Percentiles rank a stretch among this genome's conserved stretches.
These are phyloP conservation scores for Philopotamus ludificatus DNA, from an alignment of 1,140 invertebrate species.

Conservation along the genomic window DNA sequence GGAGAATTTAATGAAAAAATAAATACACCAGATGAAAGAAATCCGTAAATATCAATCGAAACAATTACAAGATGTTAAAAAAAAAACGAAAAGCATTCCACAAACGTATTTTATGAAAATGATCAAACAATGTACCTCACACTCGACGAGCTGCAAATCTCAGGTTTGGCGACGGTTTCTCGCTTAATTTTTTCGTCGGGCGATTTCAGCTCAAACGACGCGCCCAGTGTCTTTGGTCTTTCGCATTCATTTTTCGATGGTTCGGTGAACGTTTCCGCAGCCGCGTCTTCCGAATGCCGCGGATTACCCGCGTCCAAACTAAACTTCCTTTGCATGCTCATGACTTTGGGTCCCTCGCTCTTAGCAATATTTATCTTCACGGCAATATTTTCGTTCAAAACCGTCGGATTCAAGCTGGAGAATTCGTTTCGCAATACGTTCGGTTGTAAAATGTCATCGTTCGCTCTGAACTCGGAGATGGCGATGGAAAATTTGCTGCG, in stretches of 20 bases:
- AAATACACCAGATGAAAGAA: no score
- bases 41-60: no score
- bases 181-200: no score
- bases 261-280: no score
- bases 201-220: no score
- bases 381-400: background rate
- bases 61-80: no score
- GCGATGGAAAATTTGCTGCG: conserved; percentile 48
- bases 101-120: no score
- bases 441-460: conserved; percentile 6
- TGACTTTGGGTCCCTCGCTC: conserved; percentile 18
- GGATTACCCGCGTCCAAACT: conserved; percentile 20
- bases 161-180: no score
- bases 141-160: no score
- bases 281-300: background rate
- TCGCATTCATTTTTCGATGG: background rate
- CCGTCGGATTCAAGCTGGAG: background rate
- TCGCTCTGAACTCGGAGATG: conserved; percentile 40
- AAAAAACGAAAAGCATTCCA: no score
- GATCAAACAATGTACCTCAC: no score
- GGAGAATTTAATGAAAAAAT: no score
- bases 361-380: background rate
- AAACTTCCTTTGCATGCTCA: conserved; percentile 30
- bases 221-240: conserved; percentile 27
- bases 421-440: background rate